Evolutionary conservation across 2,888 invertebrate species (phyloP).

Genomic region (Chrysolina haemoptera): DNA sequence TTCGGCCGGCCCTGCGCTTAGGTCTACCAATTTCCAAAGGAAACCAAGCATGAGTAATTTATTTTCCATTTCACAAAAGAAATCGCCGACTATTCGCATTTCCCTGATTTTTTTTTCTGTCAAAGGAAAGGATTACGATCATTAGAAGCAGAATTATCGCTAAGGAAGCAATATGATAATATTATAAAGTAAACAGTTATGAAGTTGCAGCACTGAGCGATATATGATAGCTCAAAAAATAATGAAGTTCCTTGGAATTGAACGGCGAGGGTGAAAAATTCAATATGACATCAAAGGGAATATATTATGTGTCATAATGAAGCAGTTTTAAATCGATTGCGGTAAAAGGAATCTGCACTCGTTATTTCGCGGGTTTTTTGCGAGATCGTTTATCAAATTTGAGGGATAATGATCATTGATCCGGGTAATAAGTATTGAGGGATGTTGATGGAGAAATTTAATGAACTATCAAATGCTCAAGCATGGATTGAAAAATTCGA

Average conservation of each 20-base stretch:
- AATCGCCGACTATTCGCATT: neutral
- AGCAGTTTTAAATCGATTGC: slow-evolving; percentile 41
- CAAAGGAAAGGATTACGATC: slow-evolving; percentile 14
- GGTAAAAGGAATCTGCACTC: slow-evolving; percentile 41
- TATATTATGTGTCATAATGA: slow-evolving; percentile 56
- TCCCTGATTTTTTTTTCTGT: slow-evolving; percentile 5
- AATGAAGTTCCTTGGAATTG: slow-evolving; percentile 56
- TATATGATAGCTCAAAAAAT: slow-evolving; percentile 56
- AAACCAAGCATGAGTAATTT: neutral
- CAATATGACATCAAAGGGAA: slow-evolving; percentile 61
- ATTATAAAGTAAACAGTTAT: slow-evolving; percentile 57
- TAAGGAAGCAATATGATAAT: slow-evolving; percentile 59
- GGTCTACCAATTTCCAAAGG: neutral
- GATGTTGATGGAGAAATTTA: neutral
- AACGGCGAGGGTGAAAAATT: slow-evolving; percentile 55
- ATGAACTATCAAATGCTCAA: no score
- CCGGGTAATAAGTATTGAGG: neutral
- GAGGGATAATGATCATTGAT: slow-evolving; percentile 1
- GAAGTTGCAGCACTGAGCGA: slow-evolving; percentile 52
- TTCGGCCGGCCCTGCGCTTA: no score
- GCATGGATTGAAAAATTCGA: no score
- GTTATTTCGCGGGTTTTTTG: slow-evolving; percentile 43
- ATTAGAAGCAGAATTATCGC: slow-evolving; percentile 43
- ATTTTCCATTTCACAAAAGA: neutral
- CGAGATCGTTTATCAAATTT: slow-evolving; percentile 16